Conservation (phyloP, 2,888 invertebrate genomes). For the Caenorhabditis doughertyi region DNA sequence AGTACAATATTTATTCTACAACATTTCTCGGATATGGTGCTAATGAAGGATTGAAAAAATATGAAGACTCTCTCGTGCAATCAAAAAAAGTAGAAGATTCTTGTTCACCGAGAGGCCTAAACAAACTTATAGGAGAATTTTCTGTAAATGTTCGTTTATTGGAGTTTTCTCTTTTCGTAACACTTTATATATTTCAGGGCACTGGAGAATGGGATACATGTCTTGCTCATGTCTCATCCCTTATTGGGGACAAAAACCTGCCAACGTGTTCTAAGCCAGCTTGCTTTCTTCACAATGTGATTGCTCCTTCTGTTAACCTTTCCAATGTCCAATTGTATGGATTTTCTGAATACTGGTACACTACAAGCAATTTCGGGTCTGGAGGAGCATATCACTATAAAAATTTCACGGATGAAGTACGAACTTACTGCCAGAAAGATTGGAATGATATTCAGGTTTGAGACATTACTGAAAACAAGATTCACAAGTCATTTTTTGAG, state of each 20-base stretch:
- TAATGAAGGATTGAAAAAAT: conserved; percentile 83
- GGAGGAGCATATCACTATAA: conserved; percentile 78
- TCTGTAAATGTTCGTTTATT: conserved; percentile 19
- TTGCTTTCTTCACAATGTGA: conserved; percentile 77
- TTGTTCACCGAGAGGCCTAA: conserved; percentile 34
- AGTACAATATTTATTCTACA: conserved; percentile 85
- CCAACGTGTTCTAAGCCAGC: conserved; percentile 52
- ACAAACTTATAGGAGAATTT: conserved; percentile 10
- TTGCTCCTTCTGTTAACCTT: conserved; percentile 74
- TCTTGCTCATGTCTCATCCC: conserved; percentile 69
- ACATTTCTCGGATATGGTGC: conserved; percentile 85
- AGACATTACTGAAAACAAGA: not conserved
- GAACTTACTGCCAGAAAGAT: conserved; percentile 74
- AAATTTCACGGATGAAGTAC: conserved; percentile 70
- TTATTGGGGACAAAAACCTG: conserved; percentile 56
- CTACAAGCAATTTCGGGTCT: conserved; percentile 70
- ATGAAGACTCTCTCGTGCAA: conserved; percentile 13
- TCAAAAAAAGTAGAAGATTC: conserved; percentile 21
- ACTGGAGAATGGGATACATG: conserved; percentile 79
- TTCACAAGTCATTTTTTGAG: not conserved
- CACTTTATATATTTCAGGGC: conserved; percentile 67
- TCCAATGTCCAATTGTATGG: conserved; percentile 79
- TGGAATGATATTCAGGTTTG: conserved; percentile 77
- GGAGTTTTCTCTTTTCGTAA: not conserved
- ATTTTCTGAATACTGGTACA: conserved; percentile 74